A percentile compares a stretch with the other conserved stretches of the same genome.
Conservation (phyloP, 2,113 vertebrate species). For the Aspiorhynchus laticeps region DNA sequence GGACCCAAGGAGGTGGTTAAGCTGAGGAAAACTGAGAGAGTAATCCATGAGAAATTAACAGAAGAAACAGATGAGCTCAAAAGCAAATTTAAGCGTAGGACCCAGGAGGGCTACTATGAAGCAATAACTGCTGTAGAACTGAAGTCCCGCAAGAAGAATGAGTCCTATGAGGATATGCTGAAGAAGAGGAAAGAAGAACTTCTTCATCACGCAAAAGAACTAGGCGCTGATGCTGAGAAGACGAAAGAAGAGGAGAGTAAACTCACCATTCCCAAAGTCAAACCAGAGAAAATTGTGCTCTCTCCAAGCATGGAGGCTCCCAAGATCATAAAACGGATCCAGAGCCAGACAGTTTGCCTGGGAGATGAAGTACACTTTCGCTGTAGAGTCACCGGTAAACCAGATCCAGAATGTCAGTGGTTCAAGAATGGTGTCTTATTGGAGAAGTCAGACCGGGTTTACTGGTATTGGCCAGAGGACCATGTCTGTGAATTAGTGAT, state of each 20-base stretch:
- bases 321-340: slow-evolving; percentile 93
- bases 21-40: slow-evolving; percentile 89
- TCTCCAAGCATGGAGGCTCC: slow-evolving; percentile 96
- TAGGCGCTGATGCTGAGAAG: slow-evolving; percentile 87
- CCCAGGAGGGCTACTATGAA: slow-evolving; percentile 97
- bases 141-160: slow-evolving; percentile 93
- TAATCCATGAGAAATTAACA: slow-evolving; percentile 85
- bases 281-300: slow-evolving; percentile 89
- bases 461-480: slow-evolving; percentile 97
- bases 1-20: slow-evolving; percentile 87
- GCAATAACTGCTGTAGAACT: slow-evolving; percentile 97
- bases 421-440: slow-evolving; percentile 95
- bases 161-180: slow-evolving; percentile 92
- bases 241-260: slow-evolving; percentile 82
- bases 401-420: slow-evolving; percentile 96
- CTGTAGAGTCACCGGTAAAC: slow-evolving; percentile 89
- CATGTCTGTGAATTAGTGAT: slow-evolving; percentile 94
- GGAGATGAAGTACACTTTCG: slow-evolving; percentile 89
- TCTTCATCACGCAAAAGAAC: slow-evolving; percentile 88
- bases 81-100: slow-evolving; percentile 96
- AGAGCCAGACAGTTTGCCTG: slow-evolving; percentile 89
- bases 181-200: slow-evolving; percentile 96
- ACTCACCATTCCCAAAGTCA: slow-evolving; percentile 84
- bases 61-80: slow-evolving; percentile 95
- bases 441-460: slow-evolving; percentile 88